These are phyloP conservation scores for Cynopterus sphinx DNA, from an alignment of 2,797 vertebrate genomes.

Conservation along the genomic window DNA sequence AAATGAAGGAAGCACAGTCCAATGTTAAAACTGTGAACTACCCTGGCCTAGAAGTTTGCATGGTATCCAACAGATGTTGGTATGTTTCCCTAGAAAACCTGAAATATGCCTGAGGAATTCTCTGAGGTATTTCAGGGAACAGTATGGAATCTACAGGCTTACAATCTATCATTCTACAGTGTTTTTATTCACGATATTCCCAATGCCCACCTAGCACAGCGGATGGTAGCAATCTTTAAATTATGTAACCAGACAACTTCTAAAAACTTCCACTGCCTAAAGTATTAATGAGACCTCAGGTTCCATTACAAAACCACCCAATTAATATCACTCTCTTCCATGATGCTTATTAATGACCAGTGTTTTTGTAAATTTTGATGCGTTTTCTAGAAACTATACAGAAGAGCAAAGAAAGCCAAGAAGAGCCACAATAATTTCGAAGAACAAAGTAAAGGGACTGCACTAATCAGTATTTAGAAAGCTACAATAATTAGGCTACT, in stretches of 20 bases:
- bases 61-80: neutral
- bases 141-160: neutral
- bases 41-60: neutral
- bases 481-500: neutral
- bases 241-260: neutral
- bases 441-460: neutral
- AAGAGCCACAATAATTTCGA: slow-evolving; percentile 12
- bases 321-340: neutral
- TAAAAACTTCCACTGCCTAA: neutral
- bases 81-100: neutral
- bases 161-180: neutral
- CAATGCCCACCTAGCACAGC: neutral
- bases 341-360: neutral
- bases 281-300: neutral
- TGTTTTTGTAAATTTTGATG: neutral
- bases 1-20: neutral
- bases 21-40: neutral
- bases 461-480: neutral
- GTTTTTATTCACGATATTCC: neutral
- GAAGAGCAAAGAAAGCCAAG: neutral
- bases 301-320: neutral
- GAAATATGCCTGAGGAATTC: neutral
- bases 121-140: neutral
- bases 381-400: neutral
- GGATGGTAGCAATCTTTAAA: neutral